phyloP scores from a whole-genome alignment of 2,113 vertebrate species.

The Capra hircus region DNA sequence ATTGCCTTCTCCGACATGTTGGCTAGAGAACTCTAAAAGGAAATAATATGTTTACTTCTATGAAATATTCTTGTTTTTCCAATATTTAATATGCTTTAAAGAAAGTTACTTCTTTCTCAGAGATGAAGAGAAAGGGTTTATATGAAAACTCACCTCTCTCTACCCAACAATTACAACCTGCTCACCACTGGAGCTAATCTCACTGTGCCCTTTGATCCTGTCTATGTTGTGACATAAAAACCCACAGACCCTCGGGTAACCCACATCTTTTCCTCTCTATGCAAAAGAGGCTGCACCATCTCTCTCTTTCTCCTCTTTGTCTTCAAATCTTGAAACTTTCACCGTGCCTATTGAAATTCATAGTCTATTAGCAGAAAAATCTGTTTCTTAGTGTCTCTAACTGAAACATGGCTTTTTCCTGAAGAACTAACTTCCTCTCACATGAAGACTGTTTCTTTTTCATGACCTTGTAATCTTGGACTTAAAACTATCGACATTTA shows the following conservation, averaged over 20 bases:
- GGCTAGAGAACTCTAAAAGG: background rate
- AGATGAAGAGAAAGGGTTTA: background rate
- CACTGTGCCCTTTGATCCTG: background rate
- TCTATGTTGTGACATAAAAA: background rate
- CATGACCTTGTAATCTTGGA: background rate
- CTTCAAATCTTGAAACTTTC: background rate
- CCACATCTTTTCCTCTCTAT: background rate
- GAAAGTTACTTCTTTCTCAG: background rate
- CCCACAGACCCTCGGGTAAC: background rate
- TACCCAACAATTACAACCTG: no score
- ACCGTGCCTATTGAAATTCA: background rate
- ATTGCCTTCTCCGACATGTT: no score
- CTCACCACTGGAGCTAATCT: background rate
- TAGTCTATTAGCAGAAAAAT: background rate
- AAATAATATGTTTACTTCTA: background rate
- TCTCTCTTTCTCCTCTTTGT: background rate
- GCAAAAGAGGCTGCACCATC: background rate
- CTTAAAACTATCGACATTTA: background rate
- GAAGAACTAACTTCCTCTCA: background rate
- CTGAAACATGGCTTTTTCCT: background rate
- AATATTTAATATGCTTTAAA: background rate
- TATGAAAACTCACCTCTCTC: no score
- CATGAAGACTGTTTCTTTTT: background rate
- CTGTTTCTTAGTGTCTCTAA: background rate
- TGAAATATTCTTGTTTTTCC: background rate